Base-by-base conservation (phyloP, 2,888 invertebrate species). In the Laothoe populi region DNA sequence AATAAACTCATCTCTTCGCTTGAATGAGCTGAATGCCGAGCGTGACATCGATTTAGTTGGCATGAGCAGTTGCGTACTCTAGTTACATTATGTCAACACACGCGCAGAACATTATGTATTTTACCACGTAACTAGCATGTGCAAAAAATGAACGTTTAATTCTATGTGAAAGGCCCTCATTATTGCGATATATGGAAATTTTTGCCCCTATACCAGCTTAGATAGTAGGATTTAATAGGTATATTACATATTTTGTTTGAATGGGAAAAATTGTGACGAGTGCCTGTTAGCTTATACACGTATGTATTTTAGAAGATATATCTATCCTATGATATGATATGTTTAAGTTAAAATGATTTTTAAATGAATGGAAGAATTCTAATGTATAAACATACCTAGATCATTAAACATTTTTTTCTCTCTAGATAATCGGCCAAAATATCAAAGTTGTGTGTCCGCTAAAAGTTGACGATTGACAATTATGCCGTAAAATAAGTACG, bases 11-110 rank as follows among this genome's bases (percentile, higher is more conserved):
- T 83, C 79, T 79, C 73, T 64, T 70, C 70, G 70, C 66, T 70
- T 64, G 66, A 69, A 66, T 79, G 77, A 69, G 70, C 77, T 53
- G 75, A 80, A 79, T 79, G 66, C 85, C 70, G 87, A 87, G 84
- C 86, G 70, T 82, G 82, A 78, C 83, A 87, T 87, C 82, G 78
- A 85, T 85, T 61, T 26, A 53, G 40, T 77, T 66, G 66, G 70
- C 77, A 72, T 69, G 66, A 70, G 68, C 64, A 60, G 63, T 65
- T 19, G 44, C 44, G 44, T 24, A 62, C 64, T 63, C 59, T 61
- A 66, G 63, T 65, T 68, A 70, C n/a, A n/a, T n/a, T 76, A 68
- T 74, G 77, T 72, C 72, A 75, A 70, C 66, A 64, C 62, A 58
- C 49, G 16, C n/a, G 16, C 49, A 4, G 2, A 26, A 31, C 8